Evolutionary conservation across 1,140 invertebrate species (phyloP), one percentile per base, ranked within the genome.

Genomic region (Calliphora vicina): DNA sequence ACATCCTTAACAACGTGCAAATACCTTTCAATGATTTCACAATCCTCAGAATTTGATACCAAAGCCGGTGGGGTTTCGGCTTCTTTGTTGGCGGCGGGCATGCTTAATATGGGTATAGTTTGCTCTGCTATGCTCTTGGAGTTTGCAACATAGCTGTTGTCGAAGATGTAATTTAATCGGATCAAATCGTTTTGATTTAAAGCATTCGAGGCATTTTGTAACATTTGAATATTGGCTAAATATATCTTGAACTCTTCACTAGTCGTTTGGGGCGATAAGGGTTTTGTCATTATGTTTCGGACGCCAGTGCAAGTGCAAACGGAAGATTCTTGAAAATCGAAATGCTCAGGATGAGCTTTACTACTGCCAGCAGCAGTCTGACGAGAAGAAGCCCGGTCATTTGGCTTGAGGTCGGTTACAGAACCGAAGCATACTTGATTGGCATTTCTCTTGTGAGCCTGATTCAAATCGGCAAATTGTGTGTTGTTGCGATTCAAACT

Each of bases 221-320:
- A 85, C 90, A 94, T 93, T 84, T 94, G 94, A 86, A 94, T 93
- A 87, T 94, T 94, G n/a, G 94, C 93, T 81, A 94, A 88, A 87
- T 94, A 94, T 23, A 93, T 87, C 86, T 94, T 93, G 83, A 94
- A 94, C 86, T 94, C 94, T 89, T 94, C 94, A 10, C 92, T 93
- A 0, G 93, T 93, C 15, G 91, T 92, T 81, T 93, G 93, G 17
- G 93, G 93, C 45, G 92, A 93, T 20, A 93, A 83, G 0, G 93
- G 93, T 82, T 93, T 92, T 0, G 93, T 93, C n/a, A 92, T 93
- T n/a, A 93, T 93, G 84, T 93, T 93, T 45, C 91, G 88, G 17
- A 92, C 87, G 26, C 85, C 92, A 15, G 86, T 83, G 50, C 89
- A 90, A 20, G 86, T 88, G 81, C 89, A 90, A 3, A 85, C 84